phyloP scores from a whole-genome alignment of 2,113 vertebrate genomes.

The Pleuronectes platessa region DNA sequence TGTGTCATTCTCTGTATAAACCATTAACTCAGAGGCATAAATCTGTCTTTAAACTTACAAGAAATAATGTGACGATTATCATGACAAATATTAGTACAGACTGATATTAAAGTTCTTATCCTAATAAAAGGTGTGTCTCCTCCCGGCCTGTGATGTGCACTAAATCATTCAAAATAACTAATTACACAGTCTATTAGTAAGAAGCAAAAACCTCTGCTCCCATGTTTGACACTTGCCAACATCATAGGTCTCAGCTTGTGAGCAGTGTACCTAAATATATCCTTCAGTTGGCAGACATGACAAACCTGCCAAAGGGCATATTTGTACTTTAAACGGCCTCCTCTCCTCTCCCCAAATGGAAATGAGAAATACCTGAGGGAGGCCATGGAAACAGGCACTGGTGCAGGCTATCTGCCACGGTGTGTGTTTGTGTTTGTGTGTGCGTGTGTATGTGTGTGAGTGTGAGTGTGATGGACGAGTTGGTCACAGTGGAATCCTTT shows the following conservation, averaged over 20 bases:
- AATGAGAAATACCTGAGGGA: slow-evolving; percentile 58
- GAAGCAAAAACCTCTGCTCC: not conserved
- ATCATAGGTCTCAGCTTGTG: slow-evolving; percentile 21
- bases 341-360: slow-evolving; percentile 28
- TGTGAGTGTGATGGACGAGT: slow-evolving; percentile 50
- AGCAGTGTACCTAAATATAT: slow-evolving; percentile 18
- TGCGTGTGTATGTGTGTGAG: not conserved
- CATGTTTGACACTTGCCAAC: slow-evolving; percentile 22
- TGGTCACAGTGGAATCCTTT: slow-evolving; percentile 13
- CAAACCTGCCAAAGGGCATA: slow-evolving; percentile 30
- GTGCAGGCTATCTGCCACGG: slow-evolving; percentile 26
- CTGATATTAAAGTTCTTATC: not conserved
- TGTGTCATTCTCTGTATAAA: too few species aligned
- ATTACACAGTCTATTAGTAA: not conserved
- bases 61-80: not conserved
- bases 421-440: not conserved
- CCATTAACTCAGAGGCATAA: too few species aligned
- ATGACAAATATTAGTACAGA: not conserved
- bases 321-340: slow-evolving; percentile 48
- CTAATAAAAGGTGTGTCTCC: not conserved
- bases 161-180: not conserved
- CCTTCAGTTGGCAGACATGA: slow-evolving; percentile 18
- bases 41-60: too few species aligned
- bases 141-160: not conserved
- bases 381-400: slow-evolving; percentile 50